Percentiles rank a stretch among this genome's conserved stretches.
Evolutionary conservation across 2,797 vertebrate species (phyloP).

Genomic region (Macropus fuliginosus): DNA sequence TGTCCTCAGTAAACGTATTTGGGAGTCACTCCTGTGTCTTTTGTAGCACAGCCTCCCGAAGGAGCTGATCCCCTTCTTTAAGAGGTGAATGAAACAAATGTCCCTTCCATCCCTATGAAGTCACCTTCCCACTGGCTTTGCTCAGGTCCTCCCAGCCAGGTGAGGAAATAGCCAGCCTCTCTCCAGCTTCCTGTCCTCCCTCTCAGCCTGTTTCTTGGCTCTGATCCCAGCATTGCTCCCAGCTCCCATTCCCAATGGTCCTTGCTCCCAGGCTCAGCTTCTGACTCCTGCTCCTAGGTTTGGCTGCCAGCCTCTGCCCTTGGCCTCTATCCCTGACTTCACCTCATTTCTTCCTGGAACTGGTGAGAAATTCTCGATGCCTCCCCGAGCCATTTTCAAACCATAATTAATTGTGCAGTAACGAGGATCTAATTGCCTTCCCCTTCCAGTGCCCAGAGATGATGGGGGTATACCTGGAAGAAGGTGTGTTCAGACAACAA

Average conservation of each 20-base stretch:
- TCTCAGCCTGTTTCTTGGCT: background rate
- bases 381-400: constrained; percentile 76
- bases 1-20: background rate
- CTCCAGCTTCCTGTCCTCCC: background rate
- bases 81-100: background rate
- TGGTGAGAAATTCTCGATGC: constrained; percentile 54
- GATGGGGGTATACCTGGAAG: constrained; percentile 79
- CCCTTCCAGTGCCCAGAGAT: constrained; percentile 80
- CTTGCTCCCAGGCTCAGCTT: background rate
- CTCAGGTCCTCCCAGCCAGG: background rate
- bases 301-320: background rate
- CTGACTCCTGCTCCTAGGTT: background rate
- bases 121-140: background rate
- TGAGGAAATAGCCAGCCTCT: background rate
- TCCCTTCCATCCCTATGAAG: background rate
- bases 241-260: background rate
- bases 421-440: constrained; percentile 83
- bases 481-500: constrained; percentile 79
- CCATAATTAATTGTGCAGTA: constrained; percentile 85
- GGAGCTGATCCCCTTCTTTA: background rate
- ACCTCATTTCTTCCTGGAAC: constrained; percentile 9
- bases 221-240: background rate
- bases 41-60: background rate
- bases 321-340: background rate
- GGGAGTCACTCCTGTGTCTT: background rate